phyloP scores from a whole-genome alignment of 2,113 vertebrate genomes.

The Cichladusa arquata region DNA sequence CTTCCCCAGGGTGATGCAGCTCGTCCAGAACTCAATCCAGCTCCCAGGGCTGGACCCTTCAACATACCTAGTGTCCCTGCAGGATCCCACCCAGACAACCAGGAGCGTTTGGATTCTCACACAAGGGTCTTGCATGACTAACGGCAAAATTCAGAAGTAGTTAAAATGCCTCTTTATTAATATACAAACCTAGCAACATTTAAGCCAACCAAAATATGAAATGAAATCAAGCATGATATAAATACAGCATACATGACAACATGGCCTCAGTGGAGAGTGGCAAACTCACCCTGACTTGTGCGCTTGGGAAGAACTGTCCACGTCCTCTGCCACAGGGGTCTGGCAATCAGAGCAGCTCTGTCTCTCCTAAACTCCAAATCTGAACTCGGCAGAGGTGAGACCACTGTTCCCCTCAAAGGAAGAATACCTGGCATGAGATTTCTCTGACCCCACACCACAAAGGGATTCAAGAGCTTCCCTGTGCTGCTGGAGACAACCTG shows the following conservation, averaged over 20 bases:
- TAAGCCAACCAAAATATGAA: constrained; percentile 23
- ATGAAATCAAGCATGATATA: constrained; percentile 18
- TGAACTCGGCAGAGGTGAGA: neutral
- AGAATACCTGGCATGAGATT: accelerated
- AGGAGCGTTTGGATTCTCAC: neutral
- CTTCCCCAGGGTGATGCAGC: neutral
- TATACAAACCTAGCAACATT: constrained; percentile 54
- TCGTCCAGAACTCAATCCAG: neutral
- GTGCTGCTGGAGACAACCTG: neutral
- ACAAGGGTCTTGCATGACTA: neutral
- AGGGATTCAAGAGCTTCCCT: neutral
- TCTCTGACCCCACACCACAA: neutral
- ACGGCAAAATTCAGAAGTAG: neutral
- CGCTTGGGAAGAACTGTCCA: neutral
- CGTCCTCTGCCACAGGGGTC: accelerated
- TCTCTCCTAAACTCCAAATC: neutral
- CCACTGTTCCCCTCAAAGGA: neutral
- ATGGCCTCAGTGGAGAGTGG: neutral
- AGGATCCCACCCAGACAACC: neutral
- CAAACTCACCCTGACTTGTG: neutral
- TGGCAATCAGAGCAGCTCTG: neutral
- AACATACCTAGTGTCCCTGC: neutral
- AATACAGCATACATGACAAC: constrained; percentile 7
- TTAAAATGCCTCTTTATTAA: constrained; percentile 72
- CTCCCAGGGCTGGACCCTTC: neutral